Conservation (phyloP, 1,140 invertebrate genomes). For the Cotesia glomerata region DNA sequence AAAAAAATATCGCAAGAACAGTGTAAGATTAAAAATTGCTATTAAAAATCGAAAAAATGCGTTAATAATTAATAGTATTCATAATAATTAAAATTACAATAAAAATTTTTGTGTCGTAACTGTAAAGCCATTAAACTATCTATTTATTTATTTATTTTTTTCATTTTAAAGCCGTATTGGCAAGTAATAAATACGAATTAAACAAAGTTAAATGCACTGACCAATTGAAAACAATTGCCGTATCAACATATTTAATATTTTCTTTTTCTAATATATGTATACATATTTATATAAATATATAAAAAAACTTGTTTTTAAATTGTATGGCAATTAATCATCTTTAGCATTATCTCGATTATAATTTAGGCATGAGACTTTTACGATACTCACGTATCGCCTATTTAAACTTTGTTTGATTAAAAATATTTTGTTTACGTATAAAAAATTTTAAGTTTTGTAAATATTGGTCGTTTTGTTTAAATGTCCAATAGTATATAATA, state of each 20-base stretch:
- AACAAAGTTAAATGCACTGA: constrained; percentile 20
- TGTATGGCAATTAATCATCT: constrained; percentile 27
- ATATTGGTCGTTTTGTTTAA: neutral
- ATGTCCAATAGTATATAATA: neutral
- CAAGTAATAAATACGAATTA: constrained; percentile 21
- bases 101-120: neutral
- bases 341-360: constrained; percentile 18
- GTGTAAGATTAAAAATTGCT: neutral
- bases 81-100: constrained; percentile 34
- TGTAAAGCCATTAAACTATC: constrained; percentile 1
- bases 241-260: constrained; percentile 7
- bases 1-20: neutral
- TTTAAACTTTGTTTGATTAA: constrained; percentile 13
- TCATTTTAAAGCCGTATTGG: constrained; percentile 1
- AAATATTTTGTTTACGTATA: neutral
- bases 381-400: neutral
- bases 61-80: constrained; percentile 30
- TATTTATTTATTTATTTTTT: constrained; percentile 12
- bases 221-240: constrained; percentile 18
- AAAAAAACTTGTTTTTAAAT: neutral
- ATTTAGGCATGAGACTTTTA: neutral
- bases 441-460: neutral
- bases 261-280: neutral
- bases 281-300: neutral
- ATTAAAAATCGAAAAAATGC: constrained; percentile 1